These are phyloP conservation scores for Ptychodera flava DNA, from an alignment of 35 echinoderm and acorn worm genomes.

Conservation along the genomic window DNA sequence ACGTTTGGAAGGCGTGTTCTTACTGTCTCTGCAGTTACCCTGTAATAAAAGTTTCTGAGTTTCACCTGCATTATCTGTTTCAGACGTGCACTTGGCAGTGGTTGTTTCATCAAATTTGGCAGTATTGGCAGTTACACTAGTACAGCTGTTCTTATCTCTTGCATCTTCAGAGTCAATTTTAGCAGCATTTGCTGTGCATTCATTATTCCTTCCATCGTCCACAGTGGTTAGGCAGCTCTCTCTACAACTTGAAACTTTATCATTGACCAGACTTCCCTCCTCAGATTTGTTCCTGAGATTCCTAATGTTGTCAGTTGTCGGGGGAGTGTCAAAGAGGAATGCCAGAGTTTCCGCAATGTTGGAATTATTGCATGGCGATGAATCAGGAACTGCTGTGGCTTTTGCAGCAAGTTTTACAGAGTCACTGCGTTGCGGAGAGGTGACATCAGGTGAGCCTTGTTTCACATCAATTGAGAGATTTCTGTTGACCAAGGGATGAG, in stretches of 20 bases:
- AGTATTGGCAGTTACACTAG: slow-evolving; percentile 11
- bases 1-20: not conserved
- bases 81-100: not conserved
- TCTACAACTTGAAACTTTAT: not conserved
- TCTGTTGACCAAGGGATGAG: too few species aligned
- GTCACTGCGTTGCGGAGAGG: too few species aligned
- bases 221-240: too few species aligned
- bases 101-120: slow-evolving; percentile 8
- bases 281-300: not conserved
- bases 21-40: slow-evolving; percentile 25
- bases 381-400: too few species aligned
- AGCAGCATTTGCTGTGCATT: too few species aligned
- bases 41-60: slow-evolving; percentile 35
- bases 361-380: not conserved
- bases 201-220: too few species aligned
- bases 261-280: not conserved
- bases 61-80: slow-evolving; percentile 11
- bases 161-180: too few species aligned
- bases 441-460: too few species aligned
- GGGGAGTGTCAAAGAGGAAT: slow-evolving; percentile 43
- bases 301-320: too few species aligned
- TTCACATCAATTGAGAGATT: too few species aligned
- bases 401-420: too few species aligned
- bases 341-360: slow-evolving; percentile 54
- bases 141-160: too few species aligned